Evolutionary conservation across 2,113 vertebrate species (phyloP), one percentile per base, ranked within the genome.

Genomic region (Heliornis fulica): DNA sequence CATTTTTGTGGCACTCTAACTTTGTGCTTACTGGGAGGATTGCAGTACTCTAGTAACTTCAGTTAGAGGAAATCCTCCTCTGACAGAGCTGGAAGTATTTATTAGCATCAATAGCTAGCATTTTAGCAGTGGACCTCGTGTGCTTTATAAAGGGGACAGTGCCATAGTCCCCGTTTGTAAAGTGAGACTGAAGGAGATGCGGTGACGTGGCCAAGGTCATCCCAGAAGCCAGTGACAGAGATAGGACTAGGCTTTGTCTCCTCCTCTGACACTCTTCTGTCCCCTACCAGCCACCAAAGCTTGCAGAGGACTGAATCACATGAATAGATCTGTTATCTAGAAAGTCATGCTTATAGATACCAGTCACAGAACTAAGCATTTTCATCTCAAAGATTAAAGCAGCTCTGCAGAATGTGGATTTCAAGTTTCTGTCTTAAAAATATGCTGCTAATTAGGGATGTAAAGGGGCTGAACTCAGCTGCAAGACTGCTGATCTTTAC

Each of bases 361-460:
- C 81, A 94, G 92, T 87, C 94, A 95, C 85, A 96, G 90, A 97
- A 78, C 74, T 92, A 89, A 90, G 77, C 53, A 12, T 91, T 96
- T 94, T 94, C 89, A 76, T 86, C 53, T 0, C 60, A 79, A 61
- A 96, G 94, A 97, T 95, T 72, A 93, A 94, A 90, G 81, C 82
- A 78, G 82, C 86, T 80, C 91, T 91, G 94, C 89, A 77, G 65
- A 96, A 95, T 94, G 83, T 94, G 78, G 72, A 87, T 96, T 96
- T 96, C 92, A 95, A 92, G 68, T 96, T 96, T 93, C 64, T 93
- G 92, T 89, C 90, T 94, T 92, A 78, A 90, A 95, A 96, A 95
- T 96, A 65, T 95, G 90, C 86, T 95, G 96, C 72, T 96, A 96
- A 96, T 96, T 94, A 96, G 87, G 83, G 84, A 88, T 91, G 87